Evolutionary conservation across 2,888 invertebrate genomes (phyloP).

Genomic region (Neocrepidodera transversa): DNA sequence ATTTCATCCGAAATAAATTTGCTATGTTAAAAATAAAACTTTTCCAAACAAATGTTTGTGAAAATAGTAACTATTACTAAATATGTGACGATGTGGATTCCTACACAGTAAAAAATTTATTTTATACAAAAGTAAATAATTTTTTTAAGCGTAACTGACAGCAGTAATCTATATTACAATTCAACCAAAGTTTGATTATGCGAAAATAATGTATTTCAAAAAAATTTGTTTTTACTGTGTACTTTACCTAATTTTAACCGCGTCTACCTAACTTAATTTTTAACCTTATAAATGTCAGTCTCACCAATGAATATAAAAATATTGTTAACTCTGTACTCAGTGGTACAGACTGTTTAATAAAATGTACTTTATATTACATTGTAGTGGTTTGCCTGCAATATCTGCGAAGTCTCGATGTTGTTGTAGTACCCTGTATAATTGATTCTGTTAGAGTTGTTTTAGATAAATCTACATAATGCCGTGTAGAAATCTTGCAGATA

Average conservation of each 20-base stretch:
- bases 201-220: too few species aligned
- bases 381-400: background rate
- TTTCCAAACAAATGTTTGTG: constrained; percentile 30
- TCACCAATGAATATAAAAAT: constrained; percentile 32
- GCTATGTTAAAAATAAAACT: constrained; percentile 26
- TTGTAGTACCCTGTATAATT: constrained; percentile 17
- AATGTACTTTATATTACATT: background rate
- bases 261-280: constrained; percentile 9
- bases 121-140: too few species aligned
- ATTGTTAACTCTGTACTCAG: constrained; percentile 15
- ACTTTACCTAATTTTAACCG: background rate
- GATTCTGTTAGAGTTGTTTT: constrained; percentile 39
- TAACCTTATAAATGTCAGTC: constrained; percentile 32
- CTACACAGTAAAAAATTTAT: constrained; percentile 13
- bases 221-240: background rate
- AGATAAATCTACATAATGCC: constrained; percentile 74
- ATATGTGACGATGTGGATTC: constrained; percentile 20
- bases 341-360: background rate
- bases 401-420: background rate
- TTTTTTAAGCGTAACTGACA: too few species aligned
- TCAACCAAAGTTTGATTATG: too few species aligned
- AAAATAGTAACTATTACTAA: constrained; percentile 31
- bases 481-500: constrained; percentile 78
- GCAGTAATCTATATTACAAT: too few species aligned
- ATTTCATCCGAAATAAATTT: constrained; percentile 15